A percentile compares a stretch with the other conserved stretches of the same genome.
These are phyloP conservation scores for Metopia argyrocephala DNA, from an alignment of 2,888 invertebrate species.

Conservation along the genomic window DNA sequence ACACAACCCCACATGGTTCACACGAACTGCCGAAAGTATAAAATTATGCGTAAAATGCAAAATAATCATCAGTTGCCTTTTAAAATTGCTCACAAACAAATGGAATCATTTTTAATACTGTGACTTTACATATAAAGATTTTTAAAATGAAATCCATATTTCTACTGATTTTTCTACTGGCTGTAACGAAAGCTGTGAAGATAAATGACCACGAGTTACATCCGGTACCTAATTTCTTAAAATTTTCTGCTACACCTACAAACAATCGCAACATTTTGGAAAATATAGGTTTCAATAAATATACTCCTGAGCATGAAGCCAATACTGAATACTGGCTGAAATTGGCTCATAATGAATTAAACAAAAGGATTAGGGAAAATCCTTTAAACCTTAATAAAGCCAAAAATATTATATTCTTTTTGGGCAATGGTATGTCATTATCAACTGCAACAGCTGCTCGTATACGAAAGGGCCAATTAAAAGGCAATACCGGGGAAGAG, in stretches of 20 bases:
- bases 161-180: neutral
- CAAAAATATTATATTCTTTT: conserved; percentile 73
- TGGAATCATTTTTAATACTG: neutral
- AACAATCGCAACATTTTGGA: neutral
- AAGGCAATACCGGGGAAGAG: conserved; percentile 81
- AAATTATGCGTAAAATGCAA: neutral
- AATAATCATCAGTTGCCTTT: neutral
- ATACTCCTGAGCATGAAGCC: conserved; percentile 63
- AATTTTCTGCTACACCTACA: neutral
- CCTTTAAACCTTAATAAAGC: conserved; percentile 64
- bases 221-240: neutral
- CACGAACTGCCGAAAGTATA: neutral
- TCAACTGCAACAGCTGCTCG: conserved; percentile 84
- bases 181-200: neutral
- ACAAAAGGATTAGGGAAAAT: conserved; percentile 58
- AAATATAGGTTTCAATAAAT: conserved; percentile 18
- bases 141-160: neutral
- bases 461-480: conserved; percentile 83
- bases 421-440: conserved; percentile 85
- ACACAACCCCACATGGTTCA: neutral
- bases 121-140: neutral
- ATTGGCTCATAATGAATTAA: conserved; percentile 68
- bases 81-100: neutral
- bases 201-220: neutral
- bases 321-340: conserved; percentile 67